phyloP scores from a whole-genome alignment of 2,888 invertebrate genomes.

The Ichneumoninae sp. region DNA sequence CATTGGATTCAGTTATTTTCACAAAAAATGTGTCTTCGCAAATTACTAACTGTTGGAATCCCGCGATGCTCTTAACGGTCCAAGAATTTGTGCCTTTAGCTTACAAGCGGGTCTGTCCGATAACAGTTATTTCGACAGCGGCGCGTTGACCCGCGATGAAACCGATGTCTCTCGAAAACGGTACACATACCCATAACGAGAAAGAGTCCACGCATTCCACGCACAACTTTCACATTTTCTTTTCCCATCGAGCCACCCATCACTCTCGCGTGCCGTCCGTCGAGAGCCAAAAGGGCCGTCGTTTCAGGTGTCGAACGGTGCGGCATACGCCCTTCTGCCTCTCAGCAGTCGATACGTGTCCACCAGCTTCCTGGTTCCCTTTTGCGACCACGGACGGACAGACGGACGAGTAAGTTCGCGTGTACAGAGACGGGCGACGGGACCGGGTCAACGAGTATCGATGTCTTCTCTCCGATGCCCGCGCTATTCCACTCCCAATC shows the following conservation, averaged over 20 bases:
- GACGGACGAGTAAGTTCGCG: background rate
- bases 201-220: slow-evolving; percentile 49
- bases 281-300: background rate
- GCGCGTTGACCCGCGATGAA: slow-evolving; percentile 5
- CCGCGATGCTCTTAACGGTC: too few relatives aligned
- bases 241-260: slow-evolving; percentile 33
- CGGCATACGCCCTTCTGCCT: too few relatives aligned
- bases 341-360: background rate
- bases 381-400: background rate
- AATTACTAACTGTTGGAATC: too few relatives aligned
- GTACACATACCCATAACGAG: slow-evolving; percentile 50
- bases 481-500: background rate
- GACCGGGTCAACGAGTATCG: slow-evolving; percentile 41
- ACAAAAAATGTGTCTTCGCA: too few relatives aligned
- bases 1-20: too few relatives aligned
- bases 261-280: background rate
- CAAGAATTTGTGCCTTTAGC: too few relatives aligned
- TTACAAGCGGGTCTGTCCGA: too few relatives aligned
- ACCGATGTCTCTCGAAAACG: slow-evolving; percentile 24
- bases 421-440: background rate
- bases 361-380: background rate
- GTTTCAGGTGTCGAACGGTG: too few relatives aligned
- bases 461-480: slow-evolving; percentile 12
- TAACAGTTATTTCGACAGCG: slow-evolving; percentile 3
- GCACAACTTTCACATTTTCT: slow-evolving; percentile 64